Base-by-base conservation (phyloP, 2,113 vertebrate species). In the Podarcis muralis region DNA sequence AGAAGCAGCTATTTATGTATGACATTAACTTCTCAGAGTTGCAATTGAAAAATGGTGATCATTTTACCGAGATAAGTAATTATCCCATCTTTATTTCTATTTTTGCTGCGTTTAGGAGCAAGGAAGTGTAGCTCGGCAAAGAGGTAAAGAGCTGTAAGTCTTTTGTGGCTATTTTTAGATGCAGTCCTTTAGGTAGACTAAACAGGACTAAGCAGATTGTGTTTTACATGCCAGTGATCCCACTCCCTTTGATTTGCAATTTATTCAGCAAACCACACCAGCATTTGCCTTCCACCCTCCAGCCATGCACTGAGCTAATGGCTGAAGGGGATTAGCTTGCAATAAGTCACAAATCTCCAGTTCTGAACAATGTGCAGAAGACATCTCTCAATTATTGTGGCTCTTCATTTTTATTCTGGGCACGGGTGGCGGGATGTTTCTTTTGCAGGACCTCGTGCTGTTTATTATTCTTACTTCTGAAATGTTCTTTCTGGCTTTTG, bases 381-480 rank as follows among this genome's bases (percentile, higher is more conserved):
- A 74, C 83, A 87, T 81, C 80, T 48, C 37, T 65, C 53, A 9
- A 30, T 74, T 65, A 25, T 43, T 32, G 66, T 65, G 40, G 78
- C 18, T 57, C 87, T 57, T 88, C 91, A 84, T 91, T 84, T 40
- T 78, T 23, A 83, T 88, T 72, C 2, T 74, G 88, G 84, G 87
- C 85, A 30, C 27, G 53, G 81, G 48, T 9, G 57, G 48, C 11
- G 2, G 48, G 48, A 35, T 86, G 71, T 89, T 92, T 85, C 86
- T 30, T 32, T n/a, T 25, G 32, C 2, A 53, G 43, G 74, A 88
- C 40, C 83, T 89, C 81, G 59, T 78, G 12, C 5, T 1, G 32
- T 80, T 92, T 83, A 88, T 88, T 79, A 68, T 74, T 80, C 65
- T 43, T 86, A 84, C 79, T 72, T 76, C 86, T 83, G 72, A 89